Conservation (phyloP, 1,140 invertebrate genomes). For the Pinna nobilis region DNA sequence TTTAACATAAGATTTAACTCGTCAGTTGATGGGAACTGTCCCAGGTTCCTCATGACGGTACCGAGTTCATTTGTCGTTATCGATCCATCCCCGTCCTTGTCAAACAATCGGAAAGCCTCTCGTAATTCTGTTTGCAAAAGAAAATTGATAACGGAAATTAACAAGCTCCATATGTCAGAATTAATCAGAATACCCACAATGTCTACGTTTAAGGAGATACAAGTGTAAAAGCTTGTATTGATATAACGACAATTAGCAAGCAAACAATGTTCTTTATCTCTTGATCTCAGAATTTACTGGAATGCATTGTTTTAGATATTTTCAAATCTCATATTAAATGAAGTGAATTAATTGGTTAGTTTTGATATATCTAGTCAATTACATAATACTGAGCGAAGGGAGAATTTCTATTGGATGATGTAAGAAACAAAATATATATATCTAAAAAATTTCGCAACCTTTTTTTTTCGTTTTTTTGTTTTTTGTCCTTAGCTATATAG, state of each 20-base stretch:
- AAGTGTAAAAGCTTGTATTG: not conserved
- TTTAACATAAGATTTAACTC: constrained; percentile 83
- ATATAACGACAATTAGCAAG: not conserved
- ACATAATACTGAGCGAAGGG: no score
- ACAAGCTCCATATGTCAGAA: not conserved
- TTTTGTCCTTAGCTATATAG: no score
- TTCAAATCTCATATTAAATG: no score
- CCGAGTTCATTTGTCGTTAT: constrained; percentile 69
- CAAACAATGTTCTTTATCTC: no score
- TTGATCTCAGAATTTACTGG: no score
- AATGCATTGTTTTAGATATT: no score
- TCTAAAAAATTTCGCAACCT: no score
- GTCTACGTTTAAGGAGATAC: not conserved
- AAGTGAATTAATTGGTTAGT: no score
- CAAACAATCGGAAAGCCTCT: constrained; percentile 69
- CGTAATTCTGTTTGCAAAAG: constrained; percentile 51
- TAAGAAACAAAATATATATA: no score
- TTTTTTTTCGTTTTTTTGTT: no score
- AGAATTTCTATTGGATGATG: no score
- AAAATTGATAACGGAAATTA: constrained; percentile 4
- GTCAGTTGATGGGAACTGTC: constrained; percentile 66
- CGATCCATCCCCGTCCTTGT: constrained; percentile 59
- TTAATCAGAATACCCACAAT: not conserved
- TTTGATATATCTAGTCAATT: no score
- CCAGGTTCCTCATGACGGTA: constrained; percentile 69